Conservation (phyloP, 1,140 invertebrate species). For the Pemphigus obesinymphae region DNA sequence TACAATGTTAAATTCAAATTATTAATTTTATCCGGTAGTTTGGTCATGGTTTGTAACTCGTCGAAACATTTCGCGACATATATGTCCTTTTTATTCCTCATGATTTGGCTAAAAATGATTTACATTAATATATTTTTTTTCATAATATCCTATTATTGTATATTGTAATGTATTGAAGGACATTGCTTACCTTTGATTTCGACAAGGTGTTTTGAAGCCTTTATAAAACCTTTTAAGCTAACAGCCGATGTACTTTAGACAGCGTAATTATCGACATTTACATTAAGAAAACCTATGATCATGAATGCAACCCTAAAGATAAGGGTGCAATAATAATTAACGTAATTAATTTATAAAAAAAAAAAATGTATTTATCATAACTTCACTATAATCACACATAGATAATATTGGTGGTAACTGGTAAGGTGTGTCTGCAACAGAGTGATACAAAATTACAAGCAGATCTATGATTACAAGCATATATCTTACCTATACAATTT, state of each 20-base stretch:
- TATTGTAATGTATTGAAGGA: neutral
- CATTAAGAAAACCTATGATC: neutral
- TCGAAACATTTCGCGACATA: neutral
- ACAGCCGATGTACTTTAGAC: too few relatives aligned
- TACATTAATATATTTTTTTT: neutral
- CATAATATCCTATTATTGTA: neutral
- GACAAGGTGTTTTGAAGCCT: neutral
- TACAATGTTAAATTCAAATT: neutral
- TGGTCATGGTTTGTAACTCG: neutral
- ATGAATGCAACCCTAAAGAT: too few relatives aligned
- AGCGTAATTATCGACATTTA: neutral
- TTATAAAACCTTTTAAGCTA: too few relatives aligned
- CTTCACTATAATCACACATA: too few relatives aligned
- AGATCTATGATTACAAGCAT: too few relatives aligned
- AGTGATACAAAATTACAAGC: too few relatives aligned
- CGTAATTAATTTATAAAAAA: neutral
- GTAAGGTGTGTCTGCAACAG: too few relatives aligned
- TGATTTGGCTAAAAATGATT: neutral
- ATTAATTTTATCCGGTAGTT: neutral
- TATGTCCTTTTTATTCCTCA: slow-evolving; percentile 22
- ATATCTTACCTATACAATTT: too few relatives aligned
- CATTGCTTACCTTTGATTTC: slow-evolving; percentile 2
- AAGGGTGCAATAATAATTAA: neutral
- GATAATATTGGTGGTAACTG: too few relatives aligned
- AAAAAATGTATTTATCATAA: too few relatives aligned